Evolutionary conservation across 2,797 vertebrate species (phyloP), one percentile per base, ranked within the genome.

Genomic region (Eulemur albifrons): DNA sequence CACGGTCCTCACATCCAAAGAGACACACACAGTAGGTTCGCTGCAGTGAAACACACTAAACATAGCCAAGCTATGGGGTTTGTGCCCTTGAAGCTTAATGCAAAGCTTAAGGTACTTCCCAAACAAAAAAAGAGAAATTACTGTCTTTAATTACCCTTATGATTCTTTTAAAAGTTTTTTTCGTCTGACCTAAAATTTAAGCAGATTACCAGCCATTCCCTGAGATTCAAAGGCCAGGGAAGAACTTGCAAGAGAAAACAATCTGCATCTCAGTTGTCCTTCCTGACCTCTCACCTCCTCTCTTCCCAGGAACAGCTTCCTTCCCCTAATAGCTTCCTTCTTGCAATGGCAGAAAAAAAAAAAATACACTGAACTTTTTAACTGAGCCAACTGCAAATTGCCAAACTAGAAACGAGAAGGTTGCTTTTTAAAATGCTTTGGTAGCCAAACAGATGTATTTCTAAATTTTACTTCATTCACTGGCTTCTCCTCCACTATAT

Each of bases 361-460:
- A 97, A 76, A 73, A 67, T 15, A 35, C 32, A 65, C 25, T 48
- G 76, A 91, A 95, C 88, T 52, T 90, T 96, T 82, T 94, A 89
- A 91, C 76, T 67, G 97, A 98, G 95, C 95, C 97, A 96, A 94
- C 91, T 97, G 97, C 96, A 93, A 82, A 95, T n/a, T 73, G 80
- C 92, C 96, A 91, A 97, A 97, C 92, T 94, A 97, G 95, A 97
- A 94, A 93, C 32, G 97, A 87, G 84, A 97, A 95, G 89, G 89
- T 95, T 96, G 94, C 77, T 97, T 98, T 98, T 97, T 89, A 92
- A 92, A 98, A 93, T 86, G 86, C 95, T 97, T 98, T 98, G 98
- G 96, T 98, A 97, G 98, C 94, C 97, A 98, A 98, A 98, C 98
- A 98, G 98, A 98, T 99, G 98, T 95, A 98, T 96, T 98, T 98